A percentile compares a stretch with the other conserved stretches of the same genome.
Conservation (phyloP, 30 jellyfish, hydroid and myxozoan genomes). For the Hydractinia symbiolongicarpus region DNA sequence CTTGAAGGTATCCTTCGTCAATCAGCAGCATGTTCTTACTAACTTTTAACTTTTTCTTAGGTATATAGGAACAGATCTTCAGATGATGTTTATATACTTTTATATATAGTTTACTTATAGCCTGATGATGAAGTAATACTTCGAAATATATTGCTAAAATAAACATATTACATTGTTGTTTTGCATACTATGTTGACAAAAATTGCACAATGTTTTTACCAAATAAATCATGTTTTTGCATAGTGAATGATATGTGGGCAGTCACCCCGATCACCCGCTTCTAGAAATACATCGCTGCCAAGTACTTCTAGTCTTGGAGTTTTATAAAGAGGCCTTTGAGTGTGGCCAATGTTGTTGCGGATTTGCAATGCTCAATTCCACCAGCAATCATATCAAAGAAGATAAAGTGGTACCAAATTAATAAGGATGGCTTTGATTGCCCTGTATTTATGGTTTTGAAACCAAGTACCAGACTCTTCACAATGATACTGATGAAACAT, state of each 20-base stretch:
- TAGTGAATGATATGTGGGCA: conserved; percentile 1
- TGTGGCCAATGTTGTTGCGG: conserved; percentile 46
- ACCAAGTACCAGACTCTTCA: conserved; percentile 49
- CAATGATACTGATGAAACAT: conserved; percentile 30
- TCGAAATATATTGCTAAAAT: too few species aligned
- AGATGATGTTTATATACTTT: too few species aligned
- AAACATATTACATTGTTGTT: too few species aligned
- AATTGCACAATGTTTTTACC: too few species aligned
- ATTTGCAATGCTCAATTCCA: conserved; percentile 31
- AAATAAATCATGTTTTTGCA: conserved; percentile 1
- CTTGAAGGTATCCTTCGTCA: not conserved
- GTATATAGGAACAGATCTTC: too few species aligned
- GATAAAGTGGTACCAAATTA: conserved; percentile 25
- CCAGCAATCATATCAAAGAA: conserved; percentile 48
- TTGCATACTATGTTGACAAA: too few species aligned
- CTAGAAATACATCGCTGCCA: not conserved
- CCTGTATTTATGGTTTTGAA: conserved; percentile 22
- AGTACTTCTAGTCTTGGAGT: too few species aligned
- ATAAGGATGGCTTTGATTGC: conserved; percentile 34
- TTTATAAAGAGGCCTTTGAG: conserved; percentile 34
- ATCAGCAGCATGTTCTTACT: not conserved
- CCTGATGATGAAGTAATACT: too few species aligned
- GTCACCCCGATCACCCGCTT: not conserved
- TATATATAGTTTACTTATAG: too few species aligned
- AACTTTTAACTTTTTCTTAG: not conserved